Base-by-base conservation (phyloP, 2,888 invertebrate species). In the Drosophila lacicola region DNA sequence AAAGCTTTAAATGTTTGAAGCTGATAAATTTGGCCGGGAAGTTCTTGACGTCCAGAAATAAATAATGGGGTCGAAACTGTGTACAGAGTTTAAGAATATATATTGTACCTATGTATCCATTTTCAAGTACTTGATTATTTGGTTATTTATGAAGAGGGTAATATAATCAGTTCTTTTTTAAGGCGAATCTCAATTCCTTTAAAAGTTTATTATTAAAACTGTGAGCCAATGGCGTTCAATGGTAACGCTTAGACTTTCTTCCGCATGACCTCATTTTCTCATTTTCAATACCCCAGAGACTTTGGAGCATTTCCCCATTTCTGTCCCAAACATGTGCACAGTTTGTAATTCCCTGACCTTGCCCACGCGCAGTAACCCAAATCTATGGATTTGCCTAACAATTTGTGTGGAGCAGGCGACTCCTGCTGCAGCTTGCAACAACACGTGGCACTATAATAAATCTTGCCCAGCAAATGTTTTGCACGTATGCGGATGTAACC, bases 371-470 rank as follows among this genome's bases (percentile, higher is more conserved):
- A 41, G 25, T 33, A 46, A n/a, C 58, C 14, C 21, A 42, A 54
- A 34, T 46, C 39, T 34, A 60, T 39, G 53, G 71, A 57, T 70
- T 78, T 68, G 73, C 58, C 63, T 72, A 69, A 51, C 54, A 44
- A 47, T 69, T 62, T 42, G 46, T 47, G 34, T 21, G 49, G 49
- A 13, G 46, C 46, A 17, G n/a, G 33, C 34, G 2, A 11, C 29
- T 25, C 41, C 41, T 17, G 58, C 39, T 21, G 51, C 65, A 63
- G 70, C 65, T 62, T 77, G 70, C 77, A 82, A 81, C 71, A 70
- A 69, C 79, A 86, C 78, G 81, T 86, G 71, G 46, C 50, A 41
- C 45, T 29, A 66, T 64, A 83, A 83, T 83, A 83, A 86, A 86
- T 83, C 81, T 73, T 77, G 79, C 67, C 60, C 61, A 54, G 61